Base-by-base conservation (phyloP, 92 coral and sea anemone species). In the Epizoanthus illoricatus region DNA sequence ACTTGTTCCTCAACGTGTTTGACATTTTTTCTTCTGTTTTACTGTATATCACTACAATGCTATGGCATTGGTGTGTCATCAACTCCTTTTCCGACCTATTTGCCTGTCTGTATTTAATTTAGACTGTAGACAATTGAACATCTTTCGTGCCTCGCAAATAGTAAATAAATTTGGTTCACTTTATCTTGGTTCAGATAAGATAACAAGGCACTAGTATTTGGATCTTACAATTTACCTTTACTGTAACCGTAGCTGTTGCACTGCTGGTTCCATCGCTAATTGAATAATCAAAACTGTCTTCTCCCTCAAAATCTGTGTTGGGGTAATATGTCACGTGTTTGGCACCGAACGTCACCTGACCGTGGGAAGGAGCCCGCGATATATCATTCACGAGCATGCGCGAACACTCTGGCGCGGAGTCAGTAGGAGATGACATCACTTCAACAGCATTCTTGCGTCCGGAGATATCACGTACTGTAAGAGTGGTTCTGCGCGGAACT, bases 251-350 rank as follows among this genome's bases (percentile, higher is more conserved):
- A 1, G 97, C 99, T 28, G 87, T 83, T 0, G 97, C 92, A 52
- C 96, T 87, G 73, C 89, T 90, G 20, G 83, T 81, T 49, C 99
- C 99, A 79, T 97, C 98, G 49, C 98, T 86, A 49, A 97, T 92
- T 12, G 84, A 85, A 65, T 97, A 97, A 65, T 90, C 85, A 73
- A 97, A 97, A 47, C 90, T 90, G 80, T 97, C 99, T 69, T 91
- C 93, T 43, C 99, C 99, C 4, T 76, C 79, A 79, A 97, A 97
- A 11, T 83, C 98, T 43, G 94, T 84, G 61, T 87, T 85, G 15
- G 99, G 98, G 69, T 97, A 97, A 69, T 97, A 97, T 0, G 91
- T 88, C 90, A 97, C 99, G 94, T 97, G 97, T 71, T 90, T 97
- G 5, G 97, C 88, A 54, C 95, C 91, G 63, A 89, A 88, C 54